Conservation (phyloP, 2,113 vertebrate species). For the Myotis yumanensis region DNA sequence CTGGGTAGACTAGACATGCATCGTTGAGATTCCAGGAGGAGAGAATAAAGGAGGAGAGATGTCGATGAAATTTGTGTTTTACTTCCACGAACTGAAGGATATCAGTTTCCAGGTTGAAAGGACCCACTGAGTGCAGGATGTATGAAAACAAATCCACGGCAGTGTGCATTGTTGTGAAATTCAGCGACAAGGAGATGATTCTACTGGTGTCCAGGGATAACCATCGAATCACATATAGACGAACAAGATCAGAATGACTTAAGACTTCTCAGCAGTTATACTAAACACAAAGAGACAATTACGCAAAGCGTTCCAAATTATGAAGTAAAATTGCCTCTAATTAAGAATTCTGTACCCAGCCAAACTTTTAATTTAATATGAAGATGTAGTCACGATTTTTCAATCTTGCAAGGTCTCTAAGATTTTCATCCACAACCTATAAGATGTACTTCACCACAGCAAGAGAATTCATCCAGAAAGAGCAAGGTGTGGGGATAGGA, state of each 20-base stretch:
- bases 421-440: background rate
- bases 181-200: background rate
- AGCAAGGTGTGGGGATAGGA: background rate
- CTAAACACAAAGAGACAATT: background rate
- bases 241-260: background rate
- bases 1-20: accelerated
- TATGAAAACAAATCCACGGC: background rate
- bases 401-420: background rate
- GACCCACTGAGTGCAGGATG: accelerated
- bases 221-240: background rate
- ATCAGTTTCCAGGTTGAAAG: background rate
- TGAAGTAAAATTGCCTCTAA: background rate
- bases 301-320: background rate
- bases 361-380: background rate
- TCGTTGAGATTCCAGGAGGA: background rate
- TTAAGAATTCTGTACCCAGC: background rate
- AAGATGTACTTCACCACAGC: background rate
- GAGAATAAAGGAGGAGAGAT: background rate
- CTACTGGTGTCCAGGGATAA: background rate
- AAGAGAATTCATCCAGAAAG: background rate
- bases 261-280: background rate
- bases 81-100: background rate
- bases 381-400: background rate
- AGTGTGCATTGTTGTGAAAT: accelerated
- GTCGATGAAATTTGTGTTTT: background rate